phyloP scores from a whole-genome alignment of 2,797 vertebrate species.

The Pachyuromys duprasi region DNA sequence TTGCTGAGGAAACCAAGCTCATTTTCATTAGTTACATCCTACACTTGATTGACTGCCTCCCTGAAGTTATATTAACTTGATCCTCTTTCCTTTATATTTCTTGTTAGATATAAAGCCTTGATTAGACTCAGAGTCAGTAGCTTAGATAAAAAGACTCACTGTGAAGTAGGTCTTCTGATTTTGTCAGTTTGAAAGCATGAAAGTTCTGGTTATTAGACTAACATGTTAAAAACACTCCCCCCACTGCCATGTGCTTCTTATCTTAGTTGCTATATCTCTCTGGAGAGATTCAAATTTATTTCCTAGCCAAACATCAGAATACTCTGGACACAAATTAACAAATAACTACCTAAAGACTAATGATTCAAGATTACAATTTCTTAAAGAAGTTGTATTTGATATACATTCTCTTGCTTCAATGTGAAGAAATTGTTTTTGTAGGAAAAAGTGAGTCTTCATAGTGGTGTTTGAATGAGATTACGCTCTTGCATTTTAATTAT shows the following conservation, averaged over 20 bases:
- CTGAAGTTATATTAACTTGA: slow-evolving; percentile 21
- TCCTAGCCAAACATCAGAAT: not conserved
- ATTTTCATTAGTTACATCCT: slow-evolving; percentile 44
- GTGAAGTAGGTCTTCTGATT: not conserved
- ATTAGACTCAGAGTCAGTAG: slow-evolving; percentile 25
- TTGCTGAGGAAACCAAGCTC: not conserved
- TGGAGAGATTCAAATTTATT: slow-evolving; percentile 33
- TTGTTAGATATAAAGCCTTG: not conserved
- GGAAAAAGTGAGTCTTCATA: not conserved
- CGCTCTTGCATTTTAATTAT: not conserved
- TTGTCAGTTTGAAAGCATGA: not conserved
- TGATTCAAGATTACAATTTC: not conserved
- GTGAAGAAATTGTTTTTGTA: not conserved
- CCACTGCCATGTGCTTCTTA: not conserved
- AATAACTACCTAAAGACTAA: not conserved
- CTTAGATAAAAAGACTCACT: not conserved
- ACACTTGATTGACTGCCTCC: slow-evolving; percentile 46
- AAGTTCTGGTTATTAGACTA: not conserved
- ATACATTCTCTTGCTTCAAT: not conserved
- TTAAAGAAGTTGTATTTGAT: slow-evolving; percentile 17
- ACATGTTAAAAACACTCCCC: not conserved
- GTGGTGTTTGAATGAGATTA: not conserved
- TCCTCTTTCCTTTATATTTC: not conserved
- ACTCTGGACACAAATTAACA: not conserved
- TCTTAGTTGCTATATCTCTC: not conserved